Percentiles rank a stretch among this genome's conserved stretches.
phyloP scores from a whole-genome alignment of 2,797 vertebrate genomes.

The Megaceryle alcyon region DNA sequence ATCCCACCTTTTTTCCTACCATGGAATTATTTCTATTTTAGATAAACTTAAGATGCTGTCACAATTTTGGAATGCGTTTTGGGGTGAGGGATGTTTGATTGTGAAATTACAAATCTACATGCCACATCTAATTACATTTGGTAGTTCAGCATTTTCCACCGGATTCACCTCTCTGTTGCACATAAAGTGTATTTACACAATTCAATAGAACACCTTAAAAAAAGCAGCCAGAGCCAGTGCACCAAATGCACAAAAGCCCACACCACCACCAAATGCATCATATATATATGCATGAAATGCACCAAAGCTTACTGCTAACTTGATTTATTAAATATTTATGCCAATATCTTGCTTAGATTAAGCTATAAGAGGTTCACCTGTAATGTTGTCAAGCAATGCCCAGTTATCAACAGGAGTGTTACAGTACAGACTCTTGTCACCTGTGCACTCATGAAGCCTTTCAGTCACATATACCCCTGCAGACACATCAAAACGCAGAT shows the following conservation, averaged over 20 bases:
- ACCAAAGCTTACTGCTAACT: background rate
- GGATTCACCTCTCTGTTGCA: background rate
- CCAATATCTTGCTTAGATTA: background rate
- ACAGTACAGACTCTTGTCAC: background rate
- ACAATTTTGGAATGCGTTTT: background rate
- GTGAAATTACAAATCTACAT: background rate
- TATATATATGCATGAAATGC: background rate
- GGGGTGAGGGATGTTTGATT: background rate
- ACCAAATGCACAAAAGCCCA: background rate
- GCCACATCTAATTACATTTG: background rate
- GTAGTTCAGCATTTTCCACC: background rate
- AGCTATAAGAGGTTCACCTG: background rate
- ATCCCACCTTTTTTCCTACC: background rate
- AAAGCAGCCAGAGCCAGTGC: background rate
- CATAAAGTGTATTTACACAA: background rate
- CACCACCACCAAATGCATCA: background rate
- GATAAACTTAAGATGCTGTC: background rate
- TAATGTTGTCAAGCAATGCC: background rate
- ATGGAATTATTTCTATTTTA: background rate
- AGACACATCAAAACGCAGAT: background rate
- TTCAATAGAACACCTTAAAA: background rate
- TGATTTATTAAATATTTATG: background rate
- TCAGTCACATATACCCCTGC: background rate
- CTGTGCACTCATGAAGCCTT: background rate
- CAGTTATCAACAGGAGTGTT: background rate